Evolutionary conservation across 2,888 invertebrate genomes (phyloP), one percentile per base, ranked within the genome.

Genomic region (Mythimna vitellina): DNA sequence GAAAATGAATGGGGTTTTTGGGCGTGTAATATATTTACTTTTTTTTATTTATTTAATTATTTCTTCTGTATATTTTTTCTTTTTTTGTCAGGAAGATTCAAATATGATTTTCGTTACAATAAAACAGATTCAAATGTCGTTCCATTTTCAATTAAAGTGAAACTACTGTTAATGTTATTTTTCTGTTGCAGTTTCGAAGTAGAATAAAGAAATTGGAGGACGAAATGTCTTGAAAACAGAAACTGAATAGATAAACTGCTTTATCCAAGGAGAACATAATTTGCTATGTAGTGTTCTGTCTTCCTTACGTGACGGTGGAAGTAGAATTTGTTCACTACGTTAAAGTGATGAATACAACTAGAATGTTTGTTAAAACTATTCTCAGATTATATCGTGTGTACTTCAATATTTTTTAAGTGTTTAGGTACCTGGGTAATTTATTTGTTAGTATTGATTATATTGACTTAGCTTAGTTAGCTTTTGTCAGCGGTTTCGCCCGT

Each of bases 1-100:
- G 78, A 67, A 63, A 58, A 60, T 65, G 25, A 20, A 53, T 53
- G 65, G 1, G 51, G 53, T 46, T 46, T 57, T 80, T 54, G 3
- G 20, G 10, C n/a, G 38, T 57, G 46, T 46, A 46, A 46, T 20
- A 46, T 46, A 42, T 38, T 38, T 10, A 38, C 38, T 38, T 38
- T 38, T 35, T 38, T 35, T 35, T 35, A 35, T 9, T 9, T 38
- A 38, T 38, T 38, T 12, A 38, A 12, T 12, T 38, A 38, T 38
- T 12, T 38, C 0, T 12, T 38, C 1, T 42, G 3, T 12, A 42
- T 42, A 42, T 12, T 14, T 42, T 42, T 42, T 35, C 35, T 35
- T 10, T 42, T 42, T 12, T 42, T 10, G 12, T 3, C 10, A 3
- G 6, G 38, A 57, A 10, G 32, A 35, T 63, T 65, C 0, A 22